Percentiles rank a stretch among this genome's conserved stretches.
These are phyloP conservation scores for Iguana delicatissima DNA, from an alignment of 2,797 vertebrate species.

Conservation along the genomic window DNA sequence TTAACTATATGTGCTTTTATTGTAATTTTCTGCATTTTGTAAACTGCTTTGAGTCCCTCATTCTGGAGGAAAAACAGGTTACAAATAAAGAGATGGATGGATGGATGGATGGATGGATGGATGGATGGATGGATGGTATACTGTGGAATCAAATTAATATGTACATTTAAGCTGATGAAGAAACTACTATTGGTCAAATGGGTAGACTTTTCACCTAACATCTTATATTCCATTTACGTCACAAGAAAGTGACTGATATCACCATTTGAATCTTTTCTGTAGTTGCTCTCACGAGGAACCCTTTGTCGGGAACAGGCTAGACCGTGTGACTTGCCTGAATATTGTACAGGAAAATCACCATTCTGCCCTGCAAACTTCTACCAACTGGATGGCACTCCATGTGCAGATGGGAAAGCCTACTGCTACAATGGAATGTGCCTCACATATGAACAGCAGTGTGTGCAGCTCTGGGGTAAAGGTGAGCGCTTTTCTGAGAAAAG, in stretches of 20 bases:
- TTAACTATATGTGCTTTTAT: too few relatives aligned
- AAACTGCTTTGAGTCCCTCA: too few relatives aligned
- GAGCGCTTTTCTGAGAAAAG: slow-evolving; percentile 40
- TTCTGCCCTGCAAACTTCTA: slow-evolving; percentile 95
- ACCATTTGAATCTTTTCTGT: background rate
- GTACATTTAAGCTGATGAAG: background rate
- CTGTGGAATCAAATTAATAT: background rate
- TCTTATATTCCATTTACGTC: background rate
- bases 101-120: too few relatives aligned
- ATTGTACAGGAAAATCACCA: slow-evolving; percentile 90
- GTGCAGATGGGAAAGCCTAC: slow-evolving; percentile 86
- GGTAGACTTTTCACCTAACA: background rate
- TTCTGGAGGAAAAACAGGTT: too few relatives aligned
- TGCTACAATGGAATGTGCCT: slow-evolving; percentile 99
- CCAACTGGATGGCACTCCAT: slow-evolving; percentile 89
- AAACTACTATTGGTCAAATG: background rate
- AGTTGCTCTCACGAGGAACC: slow-evolving; percentile 90
- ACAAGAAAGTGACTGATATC: background rate
- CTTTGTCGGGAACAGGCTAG: slow-evolving; percentile 86
- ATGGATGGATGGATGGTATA: background rate
- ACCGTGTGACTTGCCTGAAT: slow-evolving; percentile 93
- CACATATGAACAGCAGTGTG: slow-evolving; percentile 93
- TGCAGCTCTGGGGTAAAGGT: slow-evolving; percentile 94
- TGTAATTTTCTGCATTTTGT: too few relatives aligned
- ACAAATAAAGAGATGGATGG: too few relatives aligned